Evolutionary conservation across 2,113 vertebrate species (phyloP).

Genomic region (Gasterosteus nipponicus): DNA sequence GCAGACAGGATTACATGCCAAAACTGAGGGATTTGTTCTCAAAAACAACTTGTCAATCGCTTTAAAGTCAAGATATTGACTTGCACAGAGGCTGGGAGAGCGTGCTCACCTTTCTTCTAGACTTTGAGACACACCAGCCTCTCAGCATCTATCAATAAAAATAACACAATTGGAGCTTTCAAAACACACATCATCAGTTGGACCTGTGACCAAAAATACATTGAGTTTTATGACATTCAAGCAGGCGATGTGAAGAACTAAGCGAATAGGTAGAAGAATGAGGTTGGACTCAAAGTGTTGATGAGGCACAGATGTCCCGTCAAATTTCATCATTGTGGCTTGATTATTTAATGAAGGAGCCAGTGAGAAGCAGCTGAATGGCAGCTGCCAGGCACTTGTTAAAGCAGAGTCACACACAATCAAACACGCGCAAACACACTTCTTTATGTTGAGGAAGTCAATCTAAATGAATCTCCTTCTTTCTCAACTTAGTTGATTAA

Average conservation of each 20-base stretch:
- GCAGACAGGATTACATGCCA: constrained; percentile 66
- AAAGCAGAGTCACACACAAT: not conserved
- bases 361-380: constrained; percentile 21
- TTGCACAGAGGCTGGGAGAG: constrained; percentile 54
- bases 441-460: not conserved
- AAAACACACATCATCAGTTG: constrained; percentile 41
- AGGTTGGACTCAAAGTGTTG: constrained; percentile 52
- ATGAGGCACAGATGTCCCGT: constrained; percentile 18
- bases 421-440: no score
- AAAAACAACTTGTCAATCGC: constrained; percentile 71
- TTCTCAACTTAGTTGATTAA: no score
- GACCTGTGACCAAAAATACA: constrained; percentile 60
- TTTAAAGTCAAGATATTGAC: constrained; percentile 69
- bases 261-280: constrained; percentile 10
- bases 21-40: constrained; percentile 68
- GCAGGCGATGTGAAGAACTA: constrained; percentile 10
- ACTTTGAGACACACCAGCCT: constrained; percentile 51
- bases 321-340: constrained; percentile 15
- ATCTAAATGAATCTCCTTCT: not conserved
- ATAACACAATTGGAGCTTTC: constrained; percentile 56
- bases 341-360: constrained; percentile 12
- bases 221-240: constrained; percentile 28
- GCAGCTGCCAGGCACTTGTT: constrained; percentile 51
- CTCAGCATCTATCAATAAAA: constrained; percentile 65
- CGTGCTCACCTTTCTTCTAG: constrained; percentile 49